Evolutionary conservation across 2,797 vertebrate species (phyloP), one percentile per base, ranked within the genome.

Genomic region (Gallinago nigripennis): DNA sequence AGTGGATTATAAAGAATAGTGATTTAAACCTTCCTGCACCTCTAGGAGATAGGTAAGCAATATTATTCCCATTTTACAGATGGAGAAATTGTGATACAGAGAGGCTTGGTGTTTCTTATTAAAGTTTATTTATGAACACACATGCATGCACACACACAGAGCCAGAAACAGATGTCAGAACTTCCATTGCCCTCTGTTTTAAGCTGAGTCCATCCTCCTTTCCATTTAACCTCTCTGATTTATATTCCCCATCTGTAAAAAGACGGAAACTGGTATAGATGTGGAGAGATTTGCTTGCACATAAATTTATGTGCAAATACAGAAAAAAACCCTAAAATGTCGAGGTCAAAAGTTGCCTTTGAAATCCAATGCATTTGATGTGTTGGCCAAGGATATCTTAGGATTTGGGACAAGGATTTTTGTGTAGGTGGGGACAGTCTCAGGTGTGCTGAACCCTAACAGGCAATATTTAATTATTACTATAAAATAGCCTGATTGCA

Each of bases 1-100:
- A 97, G 84, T 97, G 97, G 95, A 97, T 97, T 97, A 96, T 97
- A 96, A 97, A 97, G 97, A 97, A 97, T 97, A 97, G 95, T 96
- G 95, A 92, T 97, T 94, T 96, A 96, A 96, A 96, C 94, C 93
- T 96, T 94, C 95, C 96, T 96, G 96, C 96, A 97, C 96, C 93
- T 96, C 96, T 96, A 92, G 95, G 91, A 97, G 96, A 96, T 97
- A 95, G 97, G 96, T 96, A 97, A 97, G 96, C 95, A 96, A 94
- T 94, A 85, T 96, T 97, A 96, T 95, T 97, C 95, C 96, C 96
- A 79, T 97, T 97, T 97, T 97, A 97, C 96, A 97, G 95, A 96
- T 94, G 93, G 96, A 96, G 96, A 97, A 97, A 85, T 91, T 79
- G 95, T 95, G 96, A 96, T 90, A 95, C 97, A 97, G 97, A 97